Evolutionary conservation across 2,888 invertebrate species (phyloP).

Genomic region (Trichopoda pennipes): DNA sequence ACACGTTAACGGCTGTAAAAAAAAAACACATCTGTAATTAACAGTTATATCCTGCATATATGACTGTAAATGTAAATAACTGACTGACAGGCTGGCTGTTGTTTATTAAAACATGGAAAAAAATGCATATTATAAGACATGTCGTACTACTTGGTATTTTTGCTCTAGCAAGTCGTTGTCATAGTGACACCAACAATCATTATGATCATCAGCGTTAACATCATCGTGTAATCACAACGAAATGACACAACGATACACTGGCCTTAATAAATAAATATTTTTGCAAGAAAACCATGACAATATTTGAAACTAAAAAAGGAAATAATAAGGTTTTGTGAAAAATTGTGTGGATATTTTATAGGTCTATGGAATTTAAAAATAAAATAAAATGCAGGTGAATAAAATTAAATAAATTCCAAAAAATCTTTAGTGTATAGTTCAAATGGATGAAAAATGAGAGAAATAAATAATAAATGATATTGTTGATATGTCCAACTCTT

Average conservation of each 20-base stretch:
- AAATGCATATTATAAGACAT: constrained; percentile 40
- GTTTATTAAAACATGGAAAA: constrained; percentile 38
- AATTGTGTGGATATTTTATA: not conserved
- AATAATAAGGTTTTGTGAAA: not conserved
- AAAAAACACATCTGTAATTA: constrained; percentile 59
- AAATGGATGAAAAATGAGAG: too few species aligned
- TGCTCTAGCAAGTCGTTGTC: constrained; percentile 44
- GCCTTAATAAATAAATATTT: constrained; percentile 58
- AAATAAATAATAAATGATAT: too few species aligned
- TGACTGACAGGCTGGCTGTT: constrained; percentile 18
- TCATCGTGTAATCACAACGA: constrained; percentile 68
- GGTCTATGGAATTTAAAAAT: not conserved
- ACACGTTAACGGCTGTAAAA: constrained; percentile 30
- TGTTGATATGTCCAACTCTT: too few species aligned
- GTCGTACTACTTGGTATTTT: constrained; percentile 15
- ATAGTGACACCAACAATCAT: constrained; percentile 64
- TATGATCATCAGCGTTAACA: constrained; percentile 62
- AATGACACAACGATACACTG: constrained; percentile 52
- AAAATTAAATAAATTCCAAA: not conserved
- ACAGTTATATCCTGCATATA: constrained; percentile 66
- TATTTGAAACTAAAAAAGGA: constrained; percentile 14
- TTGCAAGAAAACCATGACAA: constrained; percentile 51
- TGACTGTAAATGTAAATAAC: constrained; percentile 12
- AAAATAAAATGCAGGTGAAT: not conserved
- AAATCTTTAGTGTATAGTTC: too few species aligned